These are phyloP conservation scores for Etheostoma nigrum DNA, from an alignment of 2,797 vertebrate genomes.

Conservation along the genomic window DNA sequence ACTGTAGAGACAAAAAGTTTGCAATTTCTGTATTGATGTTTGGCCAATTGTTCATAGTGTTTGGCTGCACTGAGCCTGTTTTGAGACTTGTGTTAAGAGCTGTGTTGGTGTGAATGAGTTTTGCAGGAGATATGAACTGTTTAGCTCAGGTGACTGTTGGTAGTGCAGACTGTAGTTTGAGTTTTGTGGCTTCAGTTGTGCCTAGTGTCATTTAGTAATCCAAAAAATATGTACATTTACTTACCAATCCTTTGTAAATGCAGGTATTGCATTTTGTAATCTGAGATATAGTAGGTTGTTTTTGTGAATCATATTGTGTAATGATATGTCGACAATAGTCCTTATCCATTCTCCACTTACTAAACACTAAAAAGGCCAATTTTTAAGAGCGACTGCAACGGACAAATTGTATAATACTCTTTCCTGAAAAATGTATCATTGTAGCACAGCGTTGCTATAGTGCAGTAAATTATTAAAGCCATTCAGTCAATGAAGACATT, in stretches of 20 bases:
- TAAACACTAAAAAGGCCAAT: background rate
- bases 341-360: background rate
- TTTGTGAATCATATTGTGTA: background rate
- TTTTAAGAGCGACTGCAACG: background rate
- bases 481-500: background rate
- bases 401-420: background rate
- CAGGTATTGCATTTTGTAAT: background rate
- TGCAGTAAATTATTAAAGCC: conserved; percentile 6
- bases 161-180: too few relatives aligned
- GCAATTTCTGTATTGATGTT: too few relatives aligned
- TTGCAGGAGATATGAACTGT: too few relatives aligned
- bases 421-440: background rate
- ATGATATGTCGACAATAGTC: background rate
- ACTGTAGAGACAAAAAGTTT: too few relatives aligned
- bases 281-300: background rate
- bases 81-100: too few relatives aligned
- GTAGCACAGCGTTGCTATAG: too few relatives aligned
- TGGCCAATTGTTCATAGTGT: too few relatives aligned
- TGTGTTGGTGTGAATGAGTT: too few relatives aligned
- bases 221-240: background rate
- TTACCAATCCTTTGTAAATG: background rate
- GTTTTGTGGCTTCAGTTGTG: too few relatives aligned
- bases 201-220: background rate
- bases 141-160: too few relatives aligned
- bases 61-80: too few relatives aligned